Evolutionary conservation across 2,113 vertebrate species (phyloP), one percentile per base, ranked within the genome.

Genomic region (Hemichromis elongatus): DNA sequence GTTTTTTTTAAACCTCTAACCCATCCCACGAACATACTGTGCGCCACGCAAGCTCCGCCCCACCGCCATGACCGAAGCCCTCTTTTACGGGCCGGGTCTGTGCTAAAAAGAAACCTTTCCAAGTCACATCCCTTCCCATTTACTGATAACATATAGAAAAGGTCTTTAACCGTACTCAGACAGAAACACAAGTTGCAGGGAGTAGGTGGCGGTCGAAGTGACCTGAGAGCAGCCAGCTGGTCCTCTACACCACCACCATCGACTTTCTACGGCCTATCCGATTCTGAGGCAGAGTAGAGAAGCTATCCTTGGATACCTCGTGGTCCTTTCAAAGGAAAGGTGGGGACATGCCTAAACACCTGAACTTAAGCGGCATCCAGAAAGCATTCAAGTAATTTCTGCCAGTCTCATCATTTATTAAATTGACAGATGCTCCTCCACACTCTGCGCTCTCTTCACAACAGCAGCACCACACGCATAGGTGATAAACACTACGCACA

Each of bases 21-120:
- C 57, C 88, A 75, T 82, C 86, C 66, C 54, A 40, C 63, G 30
- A 88, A 86, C 82, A 77, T 81, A 73, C 33, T 19, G 45, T 84
- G 33, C 40, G 52, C 73, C 2, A 52, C 80, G 90, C 89, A 92
- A 93, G 92, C 93, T 92, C 90, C 73, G 83, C 85, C 90, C 87
- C 57, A 4, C 6, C 50, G 3, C 75, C 12, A 24, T 37, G 30
- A 63, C 42, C 35, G 1, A 2, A 80, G 30, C 37, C 9, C 0
- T 16, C 3, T 35, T 33, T 45, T 56, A 53, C 2, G 1, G 52
- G 19, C 24, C 2, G 8, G n/a, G 53, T 79, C 80, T 52, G 24
- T 28, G 14, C 18, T 16, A 9, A 4, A 66, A 16, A 11, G 52
- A 30, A 8, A 12, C 57, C 14, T 12, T 30, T 7, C 35, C 21